Percentiles rank a stretch among this genome's conserved stretches.
These are phyloP conservation scores for Hemicordylus capensis DNA, from an alignment of 2,113 vertebrate genomes.

Conservation along the genomic window DNA sequence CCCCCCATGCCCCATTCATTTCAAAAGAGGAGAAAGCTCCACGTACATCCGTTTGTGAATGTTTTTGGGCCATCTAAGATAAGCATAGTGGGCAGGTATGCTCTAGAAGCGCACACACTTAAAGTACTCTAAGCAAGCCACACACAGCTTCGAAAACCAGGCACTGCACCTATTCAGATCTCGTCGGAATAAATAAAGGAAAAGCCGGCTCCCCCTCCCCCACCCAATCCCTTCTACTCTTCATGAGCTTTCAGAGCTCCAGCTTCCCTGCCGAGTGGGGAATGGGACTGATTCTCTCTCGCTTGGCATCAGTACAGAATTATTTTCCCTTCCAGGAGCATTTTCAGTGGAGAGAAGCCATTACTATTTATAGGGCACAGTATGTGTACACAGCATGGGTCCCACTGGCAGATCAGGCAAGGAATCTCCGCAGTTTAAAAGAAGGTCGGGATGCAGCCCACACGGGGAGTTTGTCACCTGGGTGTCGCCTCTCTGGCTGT, in stretches of 20 bases:
- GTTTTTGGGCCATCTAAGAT: no score
- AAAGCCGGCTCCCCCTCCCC: conserved; percentile 19
- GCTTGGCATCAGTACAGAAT: conserved; percentile 61
- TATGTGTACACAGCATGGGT: conserved; percentile 48
- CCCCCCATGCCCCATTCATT: no score
- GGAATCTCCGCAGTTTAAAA: conserved; percentile 42
- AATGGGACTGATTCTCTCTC: conserved; percentile 58
- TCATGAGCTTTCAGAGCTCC: neutral
- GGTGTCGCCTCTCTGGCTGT: neutral
- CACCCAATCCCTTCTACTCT: neutral
- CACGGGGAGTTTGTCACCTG: neutral
- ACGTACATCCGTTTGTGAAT: no score
- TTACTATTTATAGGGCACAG: conserved; percentile 72
- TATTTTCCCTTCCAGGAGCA: conserved; percentile 66
- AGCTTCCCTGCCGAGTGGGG: conserved; percentile 22
- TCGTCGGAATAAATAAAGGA: neutral
- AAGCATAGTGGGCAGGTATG: no score
- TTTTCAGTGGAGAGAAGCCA: conserved; percentile 53
- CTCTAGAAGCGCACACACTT: no score
- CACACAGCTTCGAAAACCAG: no score
- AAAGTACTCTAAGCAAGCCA: no score
- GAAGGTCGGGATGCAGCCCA: conserved; percentile 19
- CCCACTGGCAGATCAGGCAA: conserved; percentile 31
- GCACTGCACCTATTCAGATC: neutral
- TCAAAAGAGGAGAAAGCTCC: no score